Conservation (phyloP, 2,113 vertebrate species). For the Tympanuchus pallidicinctus region DNA sequence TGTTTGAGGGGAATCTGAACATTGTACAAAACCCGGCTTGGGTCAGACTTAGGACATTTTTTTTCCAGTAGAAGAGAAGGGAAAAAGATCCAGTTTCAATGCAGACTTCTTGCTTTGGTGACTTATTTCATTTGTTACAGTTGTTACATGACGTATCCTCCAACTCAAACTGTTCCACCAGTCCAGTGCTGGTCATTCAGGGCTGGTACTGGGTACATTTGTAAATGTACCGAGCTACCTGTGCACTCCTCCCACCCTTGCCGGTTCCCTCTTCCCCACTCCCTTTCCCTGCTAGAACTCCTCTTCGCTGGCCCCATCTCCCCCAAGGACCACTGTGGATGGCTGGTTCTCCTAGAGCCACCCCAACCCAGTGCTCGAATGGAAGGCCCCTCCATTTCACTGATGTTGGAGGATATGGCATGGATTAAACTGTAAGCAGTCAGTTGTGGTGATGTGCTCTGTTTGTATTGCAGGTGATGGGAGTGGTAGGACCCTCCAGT, state of each 20-base stretch:
- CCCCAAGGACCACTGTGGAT: constrained; percentile 11
- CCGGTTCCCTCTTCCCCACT: constrained; percentile 23
- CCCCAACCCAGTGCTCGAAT: constrained; percentile 19
- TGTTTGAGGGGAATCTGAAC: constrained; percentile 61
- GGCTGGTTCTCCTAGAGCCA: constrained; percentile 47
- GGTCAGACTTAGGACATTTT: constrained; percentile 80
- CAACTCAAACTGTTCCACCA: constrained; percentile 57
- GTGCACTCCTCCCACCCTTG: constrained; percentile 44
- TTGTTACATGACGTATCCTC: constrained; percentile 75
- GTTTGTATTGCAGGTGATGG: constrained; percentile 96
- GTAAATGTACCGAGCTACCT: constrained; percentile 44
- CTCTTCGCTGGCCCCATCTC: constrained; percentile 27
- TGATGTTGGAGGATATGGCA: constrained; percentile 70
- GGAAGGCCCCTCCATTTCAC: constrained; percentile 61
- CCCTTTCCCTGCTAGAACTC: constrained; percentile 52
- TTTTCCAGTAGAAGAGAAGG: constrained; percentile 33
- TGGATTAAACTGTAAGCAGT: constrained; percentile 76
- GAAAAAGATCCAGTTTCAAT: constrained; percentile 64
- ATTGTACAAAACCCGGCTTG: constrained; percentile 75
- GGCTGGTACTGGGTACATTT: constrained; percentile 65
- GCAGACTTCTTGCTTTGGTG: constrained; percentile 52
- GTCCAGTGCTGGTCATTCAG: constrained; percentile 69
- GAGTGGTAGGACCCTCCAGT: constrained; percentile 98
- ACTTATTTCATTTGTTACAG: constrained; percentile 58
- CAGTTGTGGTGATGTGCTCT: constrained; percentile 83